Evolutionary conservation across 1,140 invertebrate species (phyloP), one percentile per base, ranked within the genome.

Genomic region (Pogonognathellus flavescens): DNA sequence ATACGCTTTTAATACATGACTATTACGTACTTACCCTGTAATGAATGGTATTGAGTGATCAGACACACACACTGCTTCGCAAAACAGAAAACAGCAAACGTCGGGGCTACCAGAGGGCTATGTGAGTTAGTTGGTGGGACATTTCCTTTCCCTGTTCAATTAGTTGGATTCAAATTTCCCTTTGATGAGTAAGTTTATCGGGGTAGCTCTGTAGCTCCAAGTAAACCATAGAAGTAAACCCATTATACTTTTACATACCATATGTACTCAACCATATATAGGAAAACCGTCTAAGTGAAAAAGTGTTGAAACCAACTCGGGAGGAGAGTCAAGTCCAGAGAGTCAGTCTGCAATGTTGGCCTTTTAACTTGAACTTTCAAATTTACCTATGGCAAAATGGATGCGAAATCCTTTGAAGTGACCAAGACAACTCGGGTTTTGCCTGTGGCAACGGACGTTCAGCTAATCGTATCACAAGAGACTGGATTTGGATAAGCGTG

Each of bases 401-500:
- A 76, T 76, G 70, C 31, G 50, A 60, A 76, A 76, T 84, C 83
- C 83, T 84, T 84, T 84, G 83, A 84, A 84, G 83, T 84, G 83
- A 84, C 83, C 70, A 76, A 76, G 70, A 76, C 70, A 76, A 76
- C 70, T 76, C 49, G 41, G 70, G 70, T 76, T 76, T 49, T 25
- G 70, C 70, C 70, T 76, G 70, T 76, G 70, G 70, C 70, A 76
- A 76, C 70, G 70, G 70, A 76, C 41, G 70, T 31, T 76, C 14
- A 76, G 31, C 70, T 76, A 76, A 76, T 76, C 70, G 70, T 50
- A 76, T 76, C 70, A 76, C 70, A 76, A 41, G 13, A 76, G 70
- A 76, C 70, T 41, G 41, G n/a, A 50, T 41, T 16, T 25, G 31
- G 25, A 76, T 76, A 76, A 76, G 70, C 31, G 70, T 76, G 70